Evolutionary conservation across 2,113 vertebrate genomes (phyloP).

Genomic region (Entosphenus tridentatus): DNA sequence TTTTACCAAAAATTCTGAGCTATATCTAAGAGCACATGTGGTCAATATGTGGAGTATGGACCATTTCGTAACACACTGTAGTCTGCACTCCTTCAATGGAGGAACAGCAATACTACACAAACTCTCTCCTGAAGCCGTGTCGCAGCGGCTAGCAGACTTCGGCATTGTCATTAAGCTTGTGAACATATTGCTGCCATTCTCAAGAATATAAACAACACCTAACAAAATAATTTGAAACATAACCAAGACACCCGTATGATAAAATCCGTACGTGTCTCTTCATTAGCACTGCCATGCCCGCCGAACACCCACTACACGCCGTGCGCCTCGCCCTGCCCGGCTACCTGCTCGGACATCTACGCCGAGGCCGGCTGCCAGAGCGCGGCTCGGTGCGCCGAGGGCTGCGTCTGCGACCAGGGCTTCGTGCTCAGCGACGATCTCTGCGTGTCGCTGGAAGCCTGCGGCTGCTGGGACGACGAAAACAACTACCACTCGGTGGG

Average conservation of each 20-base stretch:
- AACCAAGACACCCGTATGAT: background rate
- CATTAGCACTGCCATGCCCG: conserved; percentile 31
- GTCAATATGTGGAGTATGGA: background rate
- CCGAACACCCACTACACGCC: conserved; percentile 31
- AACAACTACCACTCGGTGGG: conserved; percentile 29
- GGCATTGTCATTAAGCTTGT: too few species aligned
- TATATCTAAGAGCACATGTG: background rate
- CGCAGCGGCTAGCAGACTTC: too few species aligned
- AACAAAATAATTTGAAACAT: background rate
- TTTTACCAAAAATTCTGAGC: background rate
- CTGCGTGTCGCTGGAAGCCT: conserved; percentile 26
- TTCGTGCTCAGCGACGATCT: conserved; percentile 28
- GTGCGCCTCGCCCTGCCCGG: conserved; percentile 30
- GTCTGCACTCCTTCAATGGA: too few species aligned
- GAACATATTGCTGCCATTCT: too few species aligned
- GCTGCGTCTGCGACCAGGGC: conserved; percentile 31
- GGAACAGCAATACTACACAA: too few species aligned
- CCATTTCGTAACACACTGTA: too few species aligned
- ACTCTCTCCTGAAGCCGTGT: too few species aligned
- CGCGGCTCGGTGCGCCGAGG: conserved; percentile 28
- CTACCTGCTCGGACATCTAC: conserved; percentile 34
- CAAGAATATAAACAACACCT: too few species aligned
- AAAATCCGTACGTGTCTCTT: background rate
- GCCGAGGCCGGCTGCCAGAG: conserved; percentile 24
- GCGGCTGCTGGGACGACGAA: conserved; percentile 25